phyloP scores from a whole-genome alignment of 2,888 invertebrate species.

The Mayetiola destructor region DNA sequence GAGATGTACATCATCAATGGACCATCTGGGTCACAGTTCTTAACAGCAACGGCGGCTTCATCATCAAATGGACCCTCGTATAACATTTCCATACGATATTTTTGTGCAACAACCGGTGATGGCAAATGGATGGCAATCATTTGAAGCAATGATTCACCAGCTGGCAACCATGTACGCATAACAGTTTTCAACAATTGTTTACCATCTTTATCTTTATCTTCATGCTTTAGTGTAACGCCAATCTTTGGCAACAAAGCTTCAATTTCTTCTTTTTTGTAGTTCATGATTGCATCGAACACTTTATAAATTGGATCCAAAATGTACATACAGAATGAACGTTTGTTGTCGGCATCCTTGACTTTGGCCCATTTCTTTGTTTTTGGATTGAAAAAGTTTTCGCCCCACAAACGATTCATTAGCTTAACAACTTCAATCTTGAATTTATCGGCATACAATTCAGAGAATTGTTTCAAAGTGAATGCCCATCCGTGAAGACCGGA shows the following conservation, averaged over 20 bases:
- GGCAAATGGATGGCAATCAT: conserved; percentile 99
- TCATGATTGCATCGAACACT: conserved; percentile 68
- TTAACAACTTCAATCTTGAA: conserved; percentile 96
- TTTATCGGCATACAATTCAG: conserved; percentile 97
- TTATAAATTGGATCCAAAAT: conserved; percentile 98
- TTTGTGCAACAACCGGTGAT: conserved; percentile 96
- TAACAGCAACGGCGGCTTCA: conserved; percentile 80
- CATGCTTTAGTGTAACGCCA: conserved; percentile 79
- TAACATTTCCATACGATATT: conserved; percentile 98
- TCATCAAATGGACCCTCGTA: conserved; percentile 98
- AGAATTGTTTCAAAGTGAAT: conserved; percentile 98
- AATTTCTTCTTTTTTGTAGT: conserved; percentile 89
- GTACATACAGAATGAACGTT: conserved; percentile 98
- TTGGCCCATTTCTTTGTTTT: conserved; percentile 98
- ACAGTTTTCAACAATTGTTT: conserved; percentile 92
- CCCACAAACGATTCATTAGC: conserved; percentile 96
- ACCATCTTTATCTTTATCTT: conserved; percentile 93
- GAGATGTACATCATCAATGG: conserved; percentile 99
- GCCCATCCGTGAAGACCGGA: conserved; percentile 99
- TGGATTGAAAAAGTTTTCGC: conserved; percentile 96
- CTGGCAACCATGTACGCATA: conserved; percentile 99
- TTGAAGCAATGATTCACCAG: conserved; percentile 97
- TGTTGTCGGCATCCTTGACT: conserved; percentile 78
- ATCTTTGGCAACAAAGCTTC: conserved; percentile 77
- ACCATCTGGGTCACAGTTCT: conserved; percentile 89